Evolutionary conservation across 2,113 vertebrate genomes (phyloP).

Genomic region (Urocynchramus pylzowi): DNA sequence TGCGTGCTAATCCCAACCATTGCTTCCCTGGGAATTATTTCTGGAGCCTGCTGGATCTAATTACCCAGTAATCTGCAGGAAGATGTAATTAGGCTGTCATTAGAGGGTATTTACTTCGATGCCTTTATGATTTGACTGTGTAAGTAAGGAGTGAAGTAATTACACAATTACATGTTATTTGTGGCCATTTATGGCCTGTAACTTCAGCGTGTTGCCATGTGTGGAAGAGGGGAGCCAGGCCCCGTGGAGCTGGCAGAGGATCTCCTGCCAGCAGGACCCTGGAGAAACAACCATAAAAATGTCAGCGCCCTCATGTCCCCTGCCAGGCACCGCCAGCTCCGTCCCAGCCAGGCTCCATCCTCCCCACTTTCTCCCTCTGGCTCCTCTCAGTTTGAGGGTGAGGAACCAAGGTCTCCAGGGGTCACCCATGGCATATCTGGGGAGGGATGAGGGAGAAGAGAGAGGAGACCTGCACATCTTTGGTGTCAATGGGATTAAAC

Average conservation of each 20-base stretch:
- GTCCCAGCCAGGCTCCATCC: fast-evolving
- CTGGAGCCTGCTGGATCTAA: constrained; percentile 68
- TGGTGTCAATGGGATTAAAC: background rate
- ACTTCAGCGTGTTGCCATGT: constrained; percentile 41
- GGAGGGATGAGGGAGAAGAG: background rate
- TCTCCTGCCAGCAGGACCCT: background rate
- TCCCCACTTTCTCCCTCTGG: background rate
- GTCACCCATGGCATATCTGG: background rate
- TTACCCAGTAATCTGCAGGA: constrained; percentile 68
- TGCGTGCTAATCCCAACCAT: constrained; percentile 19
- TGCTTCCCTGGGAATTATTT: constrained; percentile 67
- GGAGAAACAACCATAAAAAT: background rate
- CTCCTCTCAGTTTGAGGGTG: background rate
- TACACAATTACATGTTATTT: constrained; percentile 58
- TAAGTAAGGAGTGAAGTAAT: constrained; percentile 61
- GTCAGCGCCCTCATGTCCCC: background rate
- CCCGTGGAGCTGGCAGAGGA: background rate
- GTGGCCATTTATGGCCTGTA: constrained; percentile 50
- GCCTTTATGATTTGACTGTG: constrained; percentile 62
- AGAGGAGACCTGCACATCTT: background rate
- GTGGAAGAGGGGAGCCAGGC: background rate
- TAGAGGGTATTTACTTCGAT: constrained; percentile 63
- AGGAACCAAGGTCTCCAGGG: background rate
- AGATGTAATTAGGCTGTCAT: constrained; percentile 71
- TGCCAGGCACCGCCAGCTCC: fast-evolving